Conservation (phyloP, 2,797 vertebrate genomes). For the Sebastes matsubarae region DNA sequence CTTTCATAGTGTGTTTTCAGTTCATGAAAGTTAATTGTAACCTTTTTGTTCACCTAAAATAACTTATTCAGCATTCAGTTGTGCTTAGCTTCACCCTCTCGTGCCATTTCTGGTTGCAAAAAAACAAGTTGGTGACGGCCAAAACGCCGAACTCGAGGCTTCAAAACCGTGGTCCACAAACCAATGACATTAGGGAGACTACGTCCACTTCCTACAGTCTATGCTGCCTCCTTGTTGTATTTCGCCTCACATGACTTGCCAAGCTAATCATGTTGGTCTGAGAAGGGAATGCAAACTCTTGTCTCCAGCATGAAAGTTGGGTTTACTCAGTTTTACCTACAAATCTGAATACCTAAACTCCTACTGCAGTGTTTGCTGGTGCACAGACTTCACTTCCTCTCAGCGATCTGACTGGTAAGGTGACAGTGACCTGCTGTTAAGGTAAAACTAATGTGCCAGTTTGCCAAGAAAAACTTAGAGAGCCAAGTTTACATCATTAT, state of each 20-base stretch:
- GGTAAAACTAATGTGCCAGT: neutral
- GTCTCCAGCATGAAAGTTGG: neutral
- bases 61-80: too few relatives aligned
- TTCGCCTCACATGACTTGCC: neutral
- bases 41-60: too few relatives aligned
- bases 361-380: neutral
- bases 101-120: too few relatives aligned
- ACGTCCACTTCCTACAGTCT: too few relatives aligned
- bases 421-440: conserved; percentile 9
- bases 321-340: neutral
- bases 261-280: neutral
- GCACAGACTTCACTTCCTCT: neutral
- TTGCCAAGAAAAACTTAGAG: conserved; percentile 34
- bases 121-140: accelerated
- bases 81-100: too few relatives aligned
- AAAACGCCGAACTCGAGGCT: too few relatives aligned
- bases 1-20: too few relatives aligned
- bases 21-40: too few relatives aligned
- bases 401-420: neutral
- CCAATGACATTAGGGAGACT: too few relatives aligned
- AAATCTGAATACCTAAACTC: neutral
- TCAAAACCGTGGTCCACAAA: too few relatives aligned
- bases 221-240: neutral
- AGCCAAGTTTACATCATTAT: conserved; percentile 30
- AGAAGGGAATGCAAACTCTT: neutral